phyloP scores from a whole-genome alignment of 2,888 invertebrate species.

The Coelogynopora nodosa region DNA sequence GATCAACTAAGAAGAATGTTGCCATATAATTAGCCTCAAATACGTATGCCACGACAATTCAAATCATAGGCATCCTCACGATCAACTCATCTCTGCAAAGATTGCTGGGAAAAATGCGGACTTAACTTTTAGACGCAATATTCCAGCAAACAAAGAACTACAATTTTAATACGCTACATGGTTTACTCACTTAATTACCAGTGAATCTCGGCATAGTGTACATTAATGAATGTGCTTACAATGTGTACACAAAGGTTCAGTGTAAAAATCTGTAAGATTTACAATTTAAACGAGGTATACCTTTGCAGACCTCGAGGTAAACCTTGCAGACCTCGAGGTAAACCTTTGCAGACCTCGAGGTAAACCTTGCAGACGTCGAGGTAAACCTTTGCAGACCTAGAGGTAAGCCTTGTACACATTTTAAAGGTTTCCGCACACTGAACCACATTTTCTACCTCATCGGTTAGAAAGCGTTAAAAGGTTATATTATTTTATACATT shows the following conservation, averaged over 20 bases:
- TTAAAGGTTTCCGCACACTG: too few relatives aligned
- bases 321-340: too few relatives aligned
- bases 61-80: neutral
- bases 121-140: conserved; percentile 1
- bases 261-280: too few relatives aligned
- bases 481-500: too few relatives aligned
- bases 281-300: too few relatives aligned
- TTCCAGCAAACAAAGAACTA: conserved; percentile 25
- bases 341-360: too few relatives aligned
- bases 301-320: too few relatives aligned
- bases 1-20: conserved; percentile 16
- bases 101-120: conserved; percentile 26
- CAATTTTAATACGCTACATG: conserved; percentile 20
- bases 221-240: conserved; percentile 11
- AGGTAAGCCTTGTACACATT: too few relatives aligned
- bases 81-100: conserved; percentile 30
- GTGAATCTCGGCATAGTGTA: conserved; percentile 16
- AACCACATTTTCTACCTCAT: too few relatives aligned
- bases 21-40: neutral
- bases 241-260: conserved; percentile 16
- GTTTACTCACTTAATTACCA: conserved; percentile 22
- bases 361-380: too few relatives aligned
- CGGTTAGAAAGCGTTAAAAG: too few relatives aligned
- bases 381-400: too few relatives aligned
- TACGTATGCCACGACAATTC: neutral